Conservation (phyloP, 2,888 invertebrate species). For the Abscondita cerata region DNA sequence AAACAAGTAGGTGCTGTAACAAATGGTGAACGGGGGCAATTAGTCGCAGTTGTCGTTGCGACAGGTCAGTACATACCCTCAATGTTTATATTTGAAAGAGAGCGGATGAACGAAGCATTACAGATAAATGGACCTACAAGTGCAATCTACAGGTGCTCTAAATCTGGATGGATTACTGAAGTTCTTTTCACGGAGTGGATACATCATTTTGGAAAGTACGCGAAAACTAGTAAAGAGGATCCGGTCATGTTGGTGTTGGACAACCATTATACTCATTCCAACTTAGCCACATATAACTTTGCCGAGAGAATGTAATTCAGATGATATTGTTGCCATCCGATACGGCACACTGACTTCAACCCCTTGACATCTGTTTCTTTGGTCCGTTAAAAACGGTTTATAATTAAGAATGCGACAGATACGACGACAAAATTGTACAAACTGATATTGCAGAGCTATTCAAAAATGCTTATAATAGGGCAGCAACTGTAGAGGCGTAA, state of each 20-base stretch:
- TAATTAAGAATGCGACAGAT: too few species aligned
- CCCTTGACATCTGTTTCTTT: not conserved
- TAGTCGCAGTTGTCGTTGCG: not conserved
- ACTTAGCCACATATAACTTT: not conserved
- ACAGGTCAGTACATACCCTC: not conserved
- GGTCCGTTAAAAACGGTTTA: not conserved
- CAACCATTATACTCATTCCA: too few species aligned
- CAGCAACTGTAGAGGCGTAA: too few species aligned
- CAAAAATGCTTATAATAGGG: not conserved
- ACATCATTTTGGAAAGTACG: conserved; percentile 1
- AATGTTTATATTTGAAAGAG: conserved; percentile 1
- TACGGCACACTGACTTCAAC: not conserved
- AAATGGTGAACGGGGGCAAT: not conserved
- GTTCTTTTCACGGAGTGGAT: not conserved
- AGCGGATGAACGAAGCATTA: not conserved
- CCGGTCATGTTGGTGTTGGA: too few species aligned
- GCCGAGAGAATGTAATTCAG: not conserved
- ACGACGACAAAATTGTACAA: not conserved
- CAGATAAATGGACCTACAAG: not conserved
- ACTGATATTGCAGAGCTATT: too few species aligned
- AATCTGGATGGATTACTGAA: conserved; percentile 3
- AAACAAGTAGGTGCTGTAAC: not conserved
- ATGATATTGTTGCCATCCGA: too few species aligned
- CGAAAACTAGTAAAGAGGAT: too few species aligned
- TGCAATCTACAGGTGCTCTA: not conserved